These are phyloP conservation scores for Amia ocellicauda DNA, from an alignment of 2,113 vertebrate species.

Conservation along the genomic window DNA sequence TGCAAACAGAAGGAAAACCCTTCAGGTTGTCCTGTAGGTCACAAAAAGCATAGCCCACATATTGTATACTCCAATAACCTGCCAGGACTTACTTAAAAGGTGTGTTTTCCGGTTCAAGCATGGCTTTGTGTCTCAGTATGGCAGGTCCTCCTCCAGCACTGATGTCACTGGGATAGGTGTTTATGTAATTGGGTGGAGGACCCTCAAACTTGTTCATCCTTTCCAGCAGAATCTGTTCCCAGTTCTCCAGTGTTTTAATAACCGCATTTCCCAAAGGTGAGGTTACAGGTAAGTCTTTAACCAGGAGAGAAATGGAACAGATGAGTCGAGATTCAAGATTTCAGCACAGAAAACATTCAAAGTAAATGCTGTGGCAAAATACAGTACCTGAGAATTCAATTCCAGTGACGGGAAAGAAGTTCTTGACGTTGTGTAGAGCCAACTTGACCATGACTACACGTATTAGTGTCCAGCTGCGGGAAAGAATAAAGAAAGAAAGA, in stretches of 20 bases:
- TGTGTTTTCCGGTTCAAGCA: conserved; percentile 97
- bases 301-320: neutral
- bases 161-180: conserved; percentile 80
- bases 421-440: conserved; percentile 86
- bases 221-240: conserved; percentile 90
- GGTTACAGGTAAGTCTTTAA: conserved; percentile 85
- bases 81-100: conserved; percentile 84
- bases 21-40: no score
- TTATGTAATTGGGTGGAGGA: conserved; percentile 92
- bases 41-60: no score
- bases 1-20: no score
- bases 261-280: conserved; percentile 87
- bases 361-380: neutral
- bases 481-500: neutral
- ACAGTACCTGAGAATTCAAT: conserved; percentile 85
- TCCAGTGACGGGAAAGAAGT: conserved; percentile 90
- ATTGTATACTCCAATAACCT: no score
- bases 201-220: conserved; percentile 92
- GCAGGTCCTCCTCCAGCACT: conserved; percentile 81
- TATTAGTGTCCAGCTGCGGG: conserved; percentile 86
- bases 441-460: conserved; percentile 92
- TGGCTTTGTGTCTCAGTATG: conserved; percentile 88
- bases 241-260: conserved; percentile 91
- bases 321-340: neutral
- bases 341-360: neutral